Evolutionary conservation across 2,797 vertebrate genomes (phyloP).

Genomic region (Xenopus petersii): DNA sequence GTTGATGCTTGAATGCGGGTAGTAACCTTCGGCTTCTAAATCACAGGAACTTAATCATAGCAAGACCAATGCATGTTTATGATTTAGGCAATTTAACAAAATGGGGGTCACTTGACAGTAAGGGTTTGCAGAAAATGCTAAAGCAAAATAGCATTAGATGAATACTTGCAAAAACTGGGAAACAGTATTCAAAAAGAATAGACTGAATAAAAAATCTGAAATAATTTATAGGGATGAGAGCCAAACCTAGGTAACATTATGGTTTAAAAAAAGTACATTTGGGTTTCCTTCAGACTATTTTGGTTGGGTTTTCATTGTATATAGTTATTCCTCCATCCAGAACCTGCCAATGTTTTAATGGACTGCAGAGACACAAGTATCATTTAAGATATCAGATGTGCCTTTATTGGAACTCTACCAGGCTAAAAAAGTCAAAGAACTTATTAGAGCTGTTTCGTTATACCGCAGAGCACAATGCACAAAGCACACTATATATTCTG

Average conservation of each 20-base stretch:
- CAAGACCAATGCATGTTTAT: too few species aligned
- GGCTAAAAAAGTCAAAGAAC: slow-evolving; percentile 47
- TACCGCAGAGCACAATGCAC: slow-evolving; percentile 61
- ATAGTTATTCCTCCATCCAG: slow-evolving; percentile 32
- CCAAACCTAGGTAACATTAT: slow-evolving; percentile 53
- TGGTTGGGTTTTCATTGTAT: slow-evolving; percentile 48
- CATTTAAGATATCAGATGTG: slow-evolving; percentile 49
- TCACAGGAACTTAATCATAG: too few species aligned
- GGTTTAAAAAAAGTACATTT: slow-evolving; percentile 51
- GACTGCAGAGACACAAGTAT: slow-evolving; percentile 53
- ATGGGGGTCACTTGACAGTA: too few species aligned
- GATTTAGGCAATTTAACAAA: too few species aligned
- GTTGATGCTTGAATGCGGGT: too few species aligned
- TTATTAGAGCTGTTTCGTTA: slow-evolving; percentile 54
- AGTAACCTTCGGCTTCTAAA: too few species aligned
- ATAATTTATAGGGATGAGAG: slow-evolving; percentile 41
- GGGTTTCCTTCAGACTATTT: slow-evolving; percentile 52
- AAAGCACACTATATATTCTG: slow-evolving; percentile 52
- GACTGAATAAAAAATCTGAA: slow-evolving; percentile 14
- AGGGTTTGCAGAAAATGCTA: too few species aligned
- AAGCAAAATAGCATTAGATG: too few species aligned
- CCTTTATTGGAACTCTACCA: slow-evolving; percentile 52
- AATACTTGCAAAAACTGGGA: background rate
- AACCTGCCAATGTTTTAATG: slow-evolving; percentile 54
- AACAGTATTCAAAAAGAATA: slow-evolving; percentile 7